phyloP scores from a whole-genome alignment of 2,113 vertebrate genomes.

The Toxotes jaculatrix region DNA sequence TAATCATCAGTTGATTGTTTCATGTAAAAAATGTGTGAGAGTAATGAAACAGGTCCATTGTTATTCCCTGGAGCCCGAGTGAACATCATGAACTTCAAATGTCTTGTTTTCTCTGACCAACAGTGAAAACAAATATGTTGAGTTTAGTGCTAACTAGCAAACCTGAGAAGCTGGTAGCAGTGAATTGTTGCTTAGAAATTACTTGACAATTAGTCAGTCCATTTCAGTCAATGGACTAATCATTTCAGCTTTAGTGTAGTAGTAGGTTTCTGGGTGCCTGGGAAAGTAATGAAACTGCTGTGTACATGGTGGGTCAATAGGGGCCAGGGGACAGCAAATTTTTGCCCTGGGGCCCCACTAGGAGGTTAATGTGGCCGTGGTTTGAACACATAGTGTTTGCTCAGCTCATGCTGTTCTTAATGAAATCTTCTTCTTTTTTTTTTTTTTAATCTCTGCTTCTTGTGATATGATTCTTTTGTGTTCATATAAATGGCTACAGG shows the following conservation, averaged over 20 bases:
- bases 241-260: too few relatives aligned
- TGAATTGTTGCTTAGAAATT: too few relatives aligned
- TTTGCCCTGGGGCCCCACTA: neutral
- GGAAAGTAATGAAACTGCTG: too few relatives aligned
- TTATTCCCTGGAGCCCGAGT: neutral
- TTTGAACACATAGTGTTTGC: neutral
- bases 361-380: neutral
- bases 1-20: neutral
- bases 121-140: neutral
- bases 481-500: neutral
- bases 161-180: neutral
- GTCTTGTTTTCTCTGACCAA: neutral
- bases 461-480: neutral
- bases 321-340: too few relatives aligned
- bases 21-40: neutral
- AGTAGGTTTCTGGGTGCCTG: too few relatives aligned
- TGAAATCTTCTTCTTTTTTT: neutral
- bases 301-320: too few relatives aligned
- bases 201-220: too few relatives aligned
- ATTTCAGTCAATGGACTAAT: too few relatives aligned
- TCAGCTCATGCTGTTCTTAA: neutral
- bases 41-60: neutral
- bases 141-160: neutral
- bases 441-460: neutral
- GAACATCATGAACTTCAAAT: neutral